phyloP scores from a whole-genome alignment of 1,140 invertebrate species.

The Drusus annulatus region DNA sequence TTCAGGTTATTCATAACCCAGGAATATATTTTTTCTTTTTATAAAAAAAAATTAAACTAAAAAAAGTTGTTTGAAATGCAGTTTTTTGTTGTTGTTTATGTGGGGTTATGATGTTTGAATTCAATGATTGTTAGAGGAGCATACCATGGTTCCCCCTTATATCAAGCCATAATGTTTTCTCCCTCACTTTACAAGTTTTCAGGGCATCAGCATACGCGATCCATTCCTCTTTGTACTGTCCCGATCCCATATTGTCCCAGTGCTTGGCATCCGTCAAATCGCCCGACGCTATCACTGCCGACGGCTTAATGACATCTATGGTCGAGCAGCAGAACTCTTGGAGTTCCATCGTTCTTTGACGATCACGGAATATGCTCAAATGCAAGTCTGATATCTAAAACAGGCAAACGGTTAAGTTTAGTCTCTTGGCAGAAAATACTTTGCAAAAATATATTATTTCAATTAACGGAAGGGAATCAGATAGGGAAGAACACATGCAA shows the following conservation, averaged over 20 bases:
- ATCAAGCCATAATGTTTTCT: slow-evolving; percentile 89
- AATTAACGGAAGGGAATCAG: neutral
- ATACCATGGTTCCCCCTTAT: slow-evolving; percentile 96
- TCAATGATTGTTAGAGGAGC: slow-evolving; percentile 18
- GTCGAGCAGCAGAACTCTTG: slow-evolving; percentile 86
- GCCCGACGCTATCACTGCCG: slow-evolving; percentile 88
- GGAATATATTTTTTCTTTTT: too few species aligned
- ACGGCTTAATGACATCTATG: slow-evolving; percentile 82
- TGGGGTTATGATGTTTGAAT: too few species aligned
- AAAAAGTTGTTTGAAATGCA: too few species aligned
- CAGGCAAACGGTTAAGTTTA: slow-evolving; percentile 52
- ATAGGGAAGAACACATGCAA: neutral
- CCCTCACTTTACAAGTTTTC: slow-evolving; percentile 76
- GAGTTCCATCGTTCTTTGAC: slow-evolving; percentile 81
- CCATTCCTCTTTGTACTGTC: slow-evolving; percentile 91
- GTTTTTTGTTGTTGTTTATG: too few species aligned
- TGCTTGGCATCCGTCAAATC: slow-evolving; percentile 94
- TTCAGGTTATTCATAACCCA: too few species aligned
- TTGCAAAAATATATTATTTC: neutral
- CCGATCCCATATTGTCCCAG: slow-evolving; percentile 83
- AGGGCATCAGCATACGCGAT: slow-evolving; percentile 83
- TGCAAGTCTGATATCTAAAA: slow-evolving; percentile 89
- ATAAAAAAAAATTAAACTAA: too few species aligned
- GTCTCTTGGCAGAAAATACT: neutral
- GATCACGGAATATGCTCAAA: slow-evolving; percentile 88